Base-by-base conservation (phyloP, 2,888 invertebrate species). In the Tetrapedia diversipes region DNA sequence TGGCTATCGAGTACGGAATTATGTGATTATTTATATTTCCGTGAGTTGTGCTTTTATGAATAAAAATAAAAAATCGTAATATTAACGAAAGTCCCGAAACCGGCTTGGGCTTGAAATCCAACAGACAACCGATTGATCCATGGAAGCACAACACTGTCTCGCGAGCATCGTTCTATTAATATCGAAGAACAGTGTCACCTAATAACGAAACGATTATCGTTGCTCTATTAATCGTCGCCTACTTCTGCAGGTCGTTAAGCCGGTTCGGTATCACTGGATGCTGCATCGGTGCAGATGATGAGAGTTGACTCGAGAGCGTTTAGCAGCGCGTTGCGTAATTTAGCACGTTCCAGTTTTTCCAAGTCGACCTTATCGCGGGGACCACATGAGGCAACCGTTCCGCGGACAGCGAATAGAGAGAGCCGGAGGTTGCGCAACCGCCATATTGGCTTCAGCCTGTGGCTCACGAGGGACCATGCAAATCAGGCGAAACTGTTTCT, bases 361-460 rank as follows among this genome's bases (percentile, higher is more conserved):
- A 45, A 74, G 65, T 54, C 32, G 19, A 53, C 51, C 22, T 74
- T 65, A 65, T 75, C 65, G 57, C 64, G 43, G 43, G 11, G 49
- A 59, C 51, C 57, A 53, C 57, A 57, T 39, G 64, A 74, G 59
- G 57, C 57, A 59, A 64, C 59, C n/a, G 65, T 45, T 41, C 57
- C 29, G n/a, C n/a, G 53, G 32, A 37, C 37, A 39, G 24, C 49
- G 51, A 74, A 37, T 47, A 43, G 71, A 57, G 71, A 57, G 74
- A 57, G 74, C 32, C 41, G 24, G 64, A 37, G 45, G 59, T 75
- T 75, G 75, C 75, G 65, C 45, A 75, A 75, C 53, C 56, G 57
- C 29, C 29, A 10, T 75, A 39, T 66, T 75, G 32, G 34, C 32
- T 47, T 59, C 19, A 54, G 29, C 29, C n/a, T n/a, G 22, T n/a